A percentile compares a stretch with the other conserved stretches of the same genome.
Conservation (phyloP, 2,888 invertebrate genomes). For the Belgica antarctica region DNA sequence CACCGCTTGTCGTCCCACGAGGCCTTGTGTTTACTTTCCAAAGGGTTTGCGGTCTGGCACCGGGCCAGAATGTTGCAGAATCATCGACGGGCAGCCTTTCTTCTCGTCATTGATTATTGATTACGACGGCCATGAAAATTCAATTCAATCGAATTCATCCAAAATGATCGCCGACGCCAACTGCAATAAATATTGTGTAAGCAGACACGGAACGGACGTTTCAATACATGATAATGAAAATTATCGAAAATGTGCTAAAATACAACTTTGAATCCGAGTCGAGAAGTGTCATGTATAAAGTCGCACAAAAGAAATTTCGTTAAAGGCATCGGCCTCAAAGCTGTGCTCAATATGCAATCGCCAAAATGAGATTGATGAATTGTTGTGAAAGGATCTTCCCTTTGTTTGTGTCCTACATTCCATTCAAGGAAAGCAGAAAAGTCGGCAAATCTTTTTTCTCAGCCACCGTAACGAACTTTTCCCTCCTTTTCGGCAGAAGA, state of each 20-base stretch:
- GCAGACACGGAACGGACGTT: too few species aligned
- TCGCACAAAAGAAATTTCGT: too few species aligned
- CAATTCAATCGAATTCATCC: too few species aligned
- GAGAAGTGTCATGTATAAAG: too few species aligned
- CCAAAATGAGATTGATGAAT: slow-evolving; percentile 36
- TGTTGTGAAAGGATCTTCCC: slow-evolving; percentile 37
- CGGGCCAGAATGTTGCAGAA: slow-evolving; percentile 27
- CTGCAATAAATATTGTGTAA: too few species aligned
- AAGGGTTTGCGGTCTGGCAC: background rate
- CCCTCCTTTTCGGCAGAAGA: background rate
- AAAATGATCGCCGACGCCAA: too few species aligned
- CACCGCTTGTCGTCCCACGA: background rate
- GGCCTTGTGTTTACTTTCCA: background rate
- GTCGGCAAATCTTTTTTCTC: background rate
- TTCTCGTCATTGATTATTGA: background rate
- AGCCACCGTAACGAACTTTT: background rate
- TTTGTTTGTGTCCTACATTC: background rate
- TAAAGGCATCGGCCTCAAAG: too few species aligned
- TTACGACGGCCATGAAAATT: too few species aligned
- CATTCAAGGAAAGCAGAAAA: slow-evolving; percentile 1
- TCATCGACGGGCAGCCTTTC: slow-evolving; percentile 23
- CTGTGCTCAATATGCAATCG: slow-evolving; percentile 21
- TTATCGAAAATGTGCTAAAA: too few species aligned
- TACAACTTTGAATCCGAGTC: too few species aligned
- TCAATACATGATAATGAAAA: too few species aligned